A percentile compares a stretch with the other conserved stretches of the same genome.
These are phyloP conservation scores for Drosophila navojoa DNA, from an alignment of 1,140 invertebrate genomes.

Conservation along the genomic window DNA sequence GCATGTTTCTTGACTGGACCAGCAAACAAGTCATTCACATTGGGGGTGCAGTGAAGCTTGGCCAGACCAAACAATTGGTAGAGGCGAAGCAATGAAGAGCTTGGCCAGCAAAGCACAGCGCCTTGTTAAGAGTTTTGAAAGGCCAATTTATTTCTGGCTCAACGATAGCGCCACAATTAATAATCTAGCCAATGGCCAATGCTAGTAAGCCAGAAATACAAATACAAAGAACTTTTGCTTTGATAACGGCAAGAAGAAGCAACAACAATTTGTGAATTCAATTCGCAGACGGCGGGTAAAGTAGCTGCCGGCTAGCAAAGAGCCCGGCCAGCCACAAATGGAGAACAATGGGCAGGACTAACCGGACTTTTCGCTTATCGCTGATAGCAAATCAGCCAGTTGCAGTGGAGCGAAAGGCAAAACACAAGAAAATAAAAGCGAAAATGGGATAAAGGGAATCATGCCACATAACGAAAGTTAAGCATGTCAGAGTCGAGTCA, in stretches of 20 bases:
- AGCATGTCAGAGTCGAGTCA: conserved; percentile 6
- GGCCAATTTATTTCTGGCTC: conserved; percentile 52
- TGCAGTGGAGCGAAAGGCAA: conserved; percentile 22
- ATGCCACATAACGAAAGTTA: conserved; percentile 60
- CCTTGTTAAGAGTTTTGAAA: conserved; percentile 24
- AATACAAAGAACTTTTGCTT: conserved; percentile 69
- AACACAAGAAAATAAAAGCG: conserved; percentile 32
- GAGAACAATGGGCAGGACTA: conserved; percentile 21
- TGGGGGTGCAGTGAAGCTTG: conserved; percentile 22
- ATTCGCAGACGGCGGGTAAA: conserved; percentile 55
- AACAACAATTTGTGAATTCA: conserved; percentile 42
- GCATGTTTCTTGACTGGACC: conserved; percentile 37
- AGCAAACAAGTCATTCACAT: conserved; percentile 26
- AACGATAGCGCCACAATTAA: conserved; percentile 50
- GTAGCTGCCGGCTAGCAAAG: conserved; percentile 37
- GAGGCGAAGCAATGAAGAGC: conserved; percentile 33
- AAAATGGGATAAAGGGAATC: conserved; percentile 8
- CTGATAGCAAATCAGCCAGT: conserved; percentile 55
- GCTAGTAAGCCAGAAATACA: conserved; percentile 58
- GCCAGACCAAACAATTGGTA: conserved; percentile 44
- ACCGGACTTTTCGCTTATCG: conserved; percentile 54
- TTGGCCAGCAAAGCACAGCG: conserved; percentile 15
- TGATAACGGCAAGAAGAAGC: conserved; percentile 40
- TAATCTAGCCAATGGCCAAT: conserved; percentile 22
- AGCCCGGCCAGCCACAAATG: conserved; percentile 8